Evolutionary conservation across 2,797 vertebrate genomes (phyloP), one percentile per base, ranked within the genome.

Genomic region (Synaphobranchus kaupii): DNA sequence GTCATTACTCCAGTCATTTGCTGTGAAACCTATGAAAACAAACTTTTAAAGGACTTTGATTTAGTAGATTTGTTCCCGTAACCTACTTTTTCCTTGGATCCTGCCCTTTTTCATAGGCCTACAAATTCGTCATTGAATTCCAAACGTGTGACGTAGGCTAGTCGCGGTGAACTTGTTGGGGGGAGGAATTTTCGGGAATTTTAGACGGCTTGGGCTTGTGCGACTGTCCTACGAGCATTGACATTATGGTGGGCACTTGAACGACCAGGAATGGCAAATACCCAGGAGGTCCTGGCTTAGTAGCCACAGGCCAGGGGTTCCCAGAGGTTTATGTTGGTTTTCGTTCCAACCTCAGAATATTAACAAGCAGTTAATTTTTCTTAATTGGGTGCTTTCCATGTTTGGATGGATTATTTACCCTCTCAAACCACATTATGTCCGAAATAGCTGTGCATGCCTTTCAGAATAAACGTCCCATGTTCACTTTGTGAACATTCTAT

Each of bases 71-170:
- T 86, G 6, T 88, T 92, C 91, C 90, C 89, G 88, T 93, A 91
- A 94, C 94, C 94, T 94, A 95, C 94, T 95, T 95, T 84, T 94
- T 91, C 93, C 90, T 52, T 90, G 91, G 93, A 91, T 95, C 93
- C 92, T 82, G 91, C 94, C 89, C 86, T 86, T 39, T 84, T 90
- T 86, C 89, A 88, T 85, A 91, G 96, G 95, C 96, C 96, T 93
- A 15, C 91, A 89, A 80, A 88, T 83, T 92, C 92, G 90, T 91
- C 94, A 91, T 89, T 78, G 92, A 93, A 88, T 93, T 93, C 94
- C 93, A 91, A 68, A 66, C 6, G 87, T 54, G 93, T 96, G 95
- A 97, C 96, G 94, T 95, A 90, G 89, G 39, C 39, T 39, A 39
- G 48, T 17, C 76, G 47, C 58, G 31, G 47, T 48, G 78, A 86